These are phyloP conservation scores for Eupithecia inturbata DNA, from an alignment of 2,888 invertebrate species.

Conservation along the genomic window DNA sequence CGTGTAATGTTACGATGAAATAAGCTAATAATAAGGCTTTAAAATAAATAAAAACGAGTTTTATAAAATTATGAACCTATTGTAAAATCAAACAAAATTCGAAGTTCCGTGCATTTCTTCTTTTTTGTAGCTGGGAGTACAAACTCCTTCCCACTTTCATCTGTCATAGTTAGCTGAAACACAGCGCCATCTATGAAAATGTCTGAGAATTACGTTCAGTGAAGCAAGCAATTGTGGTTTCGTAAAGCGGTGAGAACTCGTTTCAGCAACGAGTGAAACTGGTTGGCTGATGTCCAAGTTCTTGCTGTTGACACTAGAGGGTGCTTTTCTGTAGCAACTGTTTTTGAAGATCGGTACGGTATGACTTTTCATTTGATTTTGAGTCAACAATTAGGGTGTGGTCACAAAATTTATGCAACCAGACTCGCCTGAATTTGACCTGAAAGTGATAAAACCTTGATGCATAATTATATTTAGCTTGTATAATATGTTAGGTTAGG, in stretches of 20 bases:
- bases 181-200: conserved; percentile 30
- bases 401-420: neutral
- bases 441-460: too few relatives aligned
- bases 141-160: neutral
- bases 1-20: neutral
- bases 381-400: neutral
- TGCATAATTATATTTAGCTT: too few relatives aligned
- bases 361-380: neutral
- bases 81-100: neutral
- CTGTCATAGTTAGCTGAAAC: neutral
- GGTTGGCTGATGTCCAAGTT: conserved; percentile 47
- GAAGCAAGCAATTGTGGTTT: conserved; percentile 13
- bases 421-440: neutral
- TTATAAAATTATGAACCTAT: neutral
- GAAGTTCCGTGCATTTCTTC: neutral
- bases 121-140: neutral
- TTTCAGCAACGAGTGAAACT: conserved; percentile 31
- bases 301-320: conserved; percentile 42
- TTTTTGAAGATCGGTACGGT: neutral
- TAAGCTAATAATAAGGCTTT: too few relatives aligned
- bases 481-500: too few relatives aligned
- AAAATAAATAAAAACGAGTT: neutral
- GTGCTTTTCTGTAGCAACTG: conserved; percentile 39
- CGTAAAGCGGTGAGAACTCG: conserved; percentile 3
- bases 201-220: neutral